Conservation (phyloP, 1,140 invertebrate species). For the Cydia strobilella region DNA sequence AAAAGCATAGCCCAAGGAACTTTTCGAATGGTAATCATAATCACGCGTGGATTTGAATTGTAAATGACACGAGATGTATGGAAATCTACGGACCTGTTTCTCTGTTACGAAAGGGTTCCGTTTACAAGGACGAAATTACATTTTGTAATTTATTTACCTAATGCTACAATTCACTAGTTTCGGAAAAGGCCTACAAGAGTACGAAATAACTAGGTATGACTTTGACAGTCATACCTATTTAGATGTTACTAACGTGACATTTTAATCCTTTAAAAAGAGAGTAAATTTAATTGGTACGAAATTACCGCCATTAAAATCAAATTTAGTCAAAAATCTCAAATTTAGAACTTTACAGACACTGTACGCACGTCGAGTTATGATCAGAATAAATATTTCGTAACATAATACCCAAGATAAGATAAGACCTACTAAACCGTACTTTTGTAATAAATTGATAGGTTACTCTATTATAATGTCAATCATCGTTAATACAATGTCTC, state of each 20-base stretch:
- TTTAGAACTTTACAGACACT: not conserved
- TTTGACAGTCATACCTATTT: no score
- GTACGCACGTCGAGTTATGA: not conserved
- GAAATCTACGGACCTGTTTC: not conserved
- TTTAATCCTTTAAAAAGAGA: no score
- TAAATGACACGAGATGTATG: constrained; percentile 16
- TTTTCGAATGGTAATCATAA: constrained; percentile 5
- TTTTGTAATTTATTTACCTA: constrained; percentile 6
- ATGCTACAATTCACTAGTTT: not conserved
- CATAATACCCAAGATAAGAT: no score
- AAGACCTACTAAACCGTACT: no score
- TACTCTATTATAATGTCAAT: not conserved
- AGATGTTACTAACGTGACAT: no score
- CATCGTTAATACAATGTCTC: not conserved
- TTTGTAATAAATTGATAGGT: constrained; percentile 11
- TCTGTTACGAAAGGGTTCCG: not conserved
- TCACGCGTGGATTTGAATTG: not conserved
- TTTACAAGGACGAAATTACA: not conserved
- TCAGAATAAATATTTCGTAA: not conserved
- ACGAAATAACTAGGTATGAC: no score
- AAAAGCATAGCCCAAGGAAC: not conserved
- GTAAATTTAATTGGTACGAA: no score
- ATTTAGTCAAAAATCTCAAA: no score
- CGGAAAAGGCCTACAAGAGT: no score
- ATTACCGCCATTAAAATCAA: no score